Conservation (phyloP, 2,888 invertebrate species). For the Drosophila nr. perissopoda region DNA sequence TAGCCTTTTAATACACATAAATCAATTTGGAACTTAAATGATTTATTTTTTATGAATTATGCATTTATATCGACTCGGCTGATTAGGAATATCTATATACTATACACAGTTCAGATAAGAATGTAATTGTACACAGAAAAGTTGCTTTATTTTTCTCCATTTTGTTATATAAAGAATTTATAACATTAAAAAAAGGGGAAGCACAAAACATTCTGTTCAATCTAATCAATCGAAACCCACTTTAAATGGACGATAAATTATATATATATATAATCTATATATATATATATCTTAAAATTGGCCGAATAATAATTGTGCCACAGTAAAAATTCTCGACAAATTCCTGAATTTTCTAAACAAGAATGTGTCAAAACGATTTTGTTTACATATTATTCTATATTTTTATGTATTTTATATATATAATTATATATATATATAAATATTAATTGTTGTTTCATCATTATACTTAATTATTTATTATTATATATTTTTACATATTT, state of each 20-base stretch:
- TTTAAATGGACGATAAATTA: background rate
- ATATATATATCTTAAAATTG: background rate
- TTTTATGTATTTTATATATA: background rate
- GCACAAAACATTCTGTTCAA: background rate
- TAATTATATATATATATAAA: accelerated
- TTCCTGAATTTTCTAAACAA: background rate
- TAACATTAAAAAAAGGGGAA: too few species aligned
- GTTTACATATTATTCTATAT: background rate
- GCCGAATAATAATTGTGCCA: accelerated
- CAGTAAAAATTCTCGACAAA: background rate
- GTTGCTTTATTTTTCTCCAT: background rate
- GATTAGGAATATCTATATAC: background rate
- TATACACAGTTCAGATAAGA: background rate
- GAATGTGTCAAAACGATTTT: background rate
- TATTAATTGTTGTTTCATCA: background rate
- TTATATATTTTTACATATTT: too few species aligned
- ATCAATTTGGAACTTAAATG: background rate
- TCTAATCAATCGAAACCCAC: background rate
- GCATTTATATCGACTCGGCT: background rate
- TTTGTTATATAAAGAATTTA: background rate
- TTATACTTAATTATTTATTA: too few species aligned
- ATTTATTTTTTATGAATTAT: background rate
- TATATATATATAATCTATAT: background rate
- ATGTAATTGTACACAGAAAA: background rate
- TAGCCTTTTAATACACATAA: background rate